These are phyloP conservation scores for Trachelus stipa DNA, from an alignment of 2,888 invertebrate species.

Conservation along the genomic window DNA sequence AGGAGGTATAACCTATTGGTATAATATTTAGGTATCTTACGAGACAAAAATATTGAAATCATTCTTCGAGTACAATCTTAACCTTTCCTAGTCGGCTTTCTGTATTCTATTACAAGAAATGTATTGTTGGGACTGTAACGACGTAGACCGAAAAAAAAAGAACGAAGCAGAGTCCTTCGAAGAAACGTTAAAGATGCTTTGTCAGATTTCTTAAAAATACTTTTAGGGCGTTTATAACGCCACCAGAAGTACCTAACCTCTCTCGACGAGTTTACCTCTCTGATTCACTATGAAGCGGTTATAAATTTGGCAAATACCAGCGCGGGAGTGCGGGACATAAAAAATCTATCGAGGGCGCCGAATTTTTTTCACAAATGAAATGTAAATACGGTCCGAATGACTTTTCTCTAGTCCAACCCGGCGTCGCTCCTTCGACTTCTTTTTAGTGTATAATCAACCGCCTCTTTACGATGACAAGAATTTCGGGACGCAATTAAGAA, in stretches of 20 bases:
- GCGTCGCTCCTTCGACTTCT: conserved; percentile 45
- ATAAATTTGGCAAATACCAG: not conserved
- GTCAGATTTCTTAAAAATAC: not conserved
- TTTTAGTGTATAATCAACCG: conserved; percentile 57
- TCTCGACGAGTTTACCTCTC: not conserved
- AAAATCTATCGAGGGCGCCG: not conserved
- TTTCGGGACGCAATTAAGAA: conserved; percentile 64
- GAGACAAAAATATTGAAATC: not conserved
- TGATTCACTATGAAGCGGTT: not conserved
- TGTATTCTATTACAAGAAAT: not conserved
- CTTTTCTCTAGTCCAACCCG: conserved; percentile 29
- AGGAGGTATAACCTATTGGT: not conserved
- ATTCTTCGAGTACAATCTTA: not conserved
- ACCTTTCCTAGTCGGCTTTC: not conserved
- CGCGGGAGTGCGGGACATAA: not conserved
- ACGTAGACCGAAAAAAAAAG: not conserved
- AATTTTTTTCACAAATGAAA: not conserved
- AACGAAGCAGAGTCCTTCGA: not conserved
- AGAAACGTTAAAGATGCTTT: not conserved
- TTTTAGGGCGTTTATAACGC: not conserved
- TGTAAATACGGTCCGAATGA: not conserved
- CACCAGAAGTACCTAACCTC: not conserved
- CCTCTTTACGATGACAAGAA: conserved; percentile 65
- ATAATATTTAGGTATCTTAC: not conserved
- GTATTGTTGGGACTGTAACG: not conserved